These are phyloP conservation scores for Hydra vulgaris DNA, from an alignment of 30 jellyfish, hydroid and myxozoan species.

Conservation along the genomic window DNA sequence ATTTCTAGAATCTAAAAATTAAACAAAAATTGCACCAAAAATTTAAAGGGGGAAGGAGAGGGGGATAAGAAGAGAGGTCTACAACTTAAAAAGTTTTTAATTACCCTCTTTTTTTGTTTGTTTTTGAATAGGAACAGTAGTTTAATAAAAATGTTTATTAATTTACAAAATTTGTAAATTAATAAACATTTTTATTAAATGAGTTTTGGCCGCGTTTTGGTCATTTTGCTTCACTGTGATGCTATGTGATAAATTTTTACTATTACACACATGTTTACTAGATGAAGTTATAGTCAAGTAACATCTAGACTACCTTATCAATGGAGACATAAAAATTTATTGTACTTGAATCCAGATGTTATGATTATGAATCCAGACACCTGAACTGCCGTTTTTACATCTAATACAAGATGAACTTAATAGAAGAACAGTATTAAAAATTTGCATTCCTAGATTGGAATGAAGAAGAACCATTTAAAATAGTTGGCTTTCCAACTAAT, in stretches of 20 bases:
- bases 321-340: constrained; percentile 24
- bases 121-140: too few species aligned
- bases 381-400: constrained; percentile 38
- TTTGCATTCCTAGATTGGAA: constrained; percentile 25
- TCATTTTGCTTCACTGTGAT: too few species aligned
- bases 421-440: constrained; percentile 50
- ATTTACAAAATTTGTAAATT: too few species aligned
- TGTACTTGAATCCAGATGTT: constrained; percentile 10
- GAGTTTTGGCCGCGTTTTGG: too few species aligned
- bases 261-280: constrained; percentile 20
- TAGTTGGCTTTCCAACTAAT: constrained; percentile 37
- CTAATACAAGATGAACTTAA: constrained; percentile 6
- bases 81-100: too few species aligned
- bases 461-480: constrained; percentile 36
- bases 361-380: too few species aligned
- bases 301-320: constrained; percentile 40
- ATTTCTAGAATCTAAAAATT: not conserved
- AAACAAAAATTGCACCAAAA: not conserved
- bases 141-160: too few species aligned
- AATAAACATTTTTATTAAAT: too few species aligned
- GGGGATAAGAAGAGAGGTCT: too few species aligned
- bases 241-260: constrained; percentile 3
- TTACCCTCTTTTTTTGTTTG: too few species aligned
- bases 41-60: not conserved
- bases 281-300: constrained; percentile 47